Base-by-base conservation (phyloP, 2,888 invertebrate species). In the Nomada lathburiana region DNA sequence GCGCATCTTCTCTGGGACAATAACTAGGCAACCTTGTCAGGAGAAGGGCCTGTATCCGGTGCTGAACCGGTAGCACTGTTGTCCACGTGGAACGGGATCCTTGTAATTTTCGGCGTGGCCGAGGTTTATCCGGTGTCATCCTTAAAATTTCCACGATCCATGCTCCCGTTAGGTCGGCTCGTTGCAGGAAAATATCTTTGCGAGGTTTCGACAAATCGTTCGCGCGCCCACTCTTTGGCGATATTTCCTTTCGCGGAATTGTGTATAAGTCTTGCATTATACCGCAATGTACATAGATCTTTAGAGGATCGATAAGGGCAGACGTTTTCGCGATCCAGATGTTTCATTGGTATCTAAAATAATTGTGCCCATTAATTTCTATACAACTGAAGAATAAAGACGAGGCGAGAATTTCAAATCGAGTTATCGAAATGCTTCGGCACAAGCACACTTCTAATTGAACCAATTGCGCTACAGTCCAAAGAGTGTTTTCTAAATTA, bases 1-100 rank as follows among this genome's bases (percentile, higher is more conserved):
- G 73, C 16, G 76, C 82, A 82, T 82, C 83, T 83, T 82, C 76
- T 57, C 57, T 44, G 47, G 3, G 50, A 50, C 76, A 76, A 81
- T 81, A 82, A 71, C 69, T 65, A 55, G 70, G 70, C 9, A 59
- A 62, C 71, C 81, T 76, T 44, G 76, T 72, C 72, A 71, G 72
- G 50, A 36, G 29, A 50, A 62, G 74, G 59, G 53, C 55, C 26
- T 9, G 57, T 50, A 23, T 44, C 50, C 20, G 63, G 63, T 62
- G 50, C 2, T 57, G 47, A 53, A 59, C 64, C 13, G 11, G 47
- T 44, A 23, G 42, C 52, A 52, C 67, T 77, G 74, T 55, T 70
- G 67, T 64, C 63, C 63, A 26, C 44, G 55, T 10, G 53, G 9
- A 72, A 67, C 42, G 50, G 29, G 29, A 44, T 67, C 42, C 67